A percentile compares a stretch with the other conserved stretches of the same genome.
Conservation (phyloP, 2,888 invertebrate species). For the Stenodera caucasica region DNA sequence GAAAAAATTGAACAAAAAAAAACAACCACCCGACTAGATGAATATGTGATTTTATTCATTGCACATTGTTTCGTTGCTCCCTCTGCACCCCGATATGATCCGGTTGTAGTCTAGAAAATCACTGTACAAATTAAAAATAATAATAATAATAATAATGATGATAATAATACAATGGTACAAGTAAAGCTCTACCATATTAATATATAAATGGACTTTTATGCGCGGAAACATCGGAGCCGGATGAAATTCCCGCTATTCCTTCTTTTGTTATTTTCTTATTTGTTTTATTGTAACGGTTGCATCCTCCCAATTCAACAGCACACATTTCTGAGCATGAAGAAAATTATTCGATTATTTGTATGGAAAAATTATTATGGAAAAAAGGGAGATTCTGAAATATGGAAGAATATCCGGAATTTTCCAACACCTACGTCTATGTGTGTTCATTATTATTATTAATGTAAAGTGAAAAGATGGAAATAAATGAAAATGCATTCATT, state of each 20-base stretch:
- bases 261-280: not conserved
- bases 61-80: constrained; percentile 47
- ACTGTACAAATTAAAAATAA: constrained; percentile 51
- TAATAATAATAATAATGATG: not conserved
- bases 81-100: constrained; percentile 35
- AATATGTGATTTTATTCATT: constrained; percentile 56
- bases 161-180: constrained; percentile 20
- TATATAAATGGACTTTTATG: constrained; percentile 32
- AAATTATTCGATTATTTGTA: not conserved
- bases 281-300: not conserved
- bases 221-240: constrained; percentile 6
- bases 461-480: constrained; percentile 40
- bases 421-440: not conserved
- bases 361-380: constrained; percentile 17
- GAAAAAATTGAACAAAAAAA: constrained; percentile 41
- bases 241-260: constrained; percentile 1
- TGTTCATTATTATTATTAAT: constrained; percentile 26
- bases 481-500: constrained; percentile 52
- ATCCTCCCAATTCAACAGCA: not conserved
- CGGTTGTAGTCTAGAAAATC: constrained; percentile 46
- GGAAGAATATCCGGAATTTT: not conserved
- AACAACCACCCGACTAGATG: constrained; percentile 41
- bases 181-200: constrained; percentile 31
- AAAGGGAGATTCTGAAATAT: constrained; percentile 25
- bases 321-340: not conserved